Evolutionary conservation across 92 coral and sea anemone species (phyloP).

Genomic region (Galaxea fascicularis): DNA sequence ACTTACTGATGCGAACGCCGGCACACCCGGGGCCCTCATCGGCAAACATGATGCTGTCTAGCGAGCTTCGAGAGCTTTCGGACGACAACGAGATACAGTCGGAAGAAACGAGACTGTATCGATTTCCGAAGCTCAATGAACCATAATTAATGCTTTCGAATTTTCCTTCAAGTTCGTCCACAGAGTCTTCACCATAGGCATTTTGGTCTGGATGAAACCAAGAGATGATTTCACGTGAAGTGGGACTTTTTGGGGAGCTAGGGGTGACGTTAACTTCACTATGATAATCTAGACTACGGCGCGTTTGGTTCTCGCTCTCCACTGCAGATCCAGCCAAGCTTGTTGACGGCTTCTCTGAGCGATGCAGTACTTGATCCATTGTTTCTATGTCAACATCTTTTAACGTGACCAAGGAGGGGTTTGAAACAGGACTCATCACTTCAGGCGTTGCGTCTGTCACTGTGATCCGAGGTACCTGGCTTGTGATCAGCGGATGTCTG

Average conservation of each 20-base stretch:
- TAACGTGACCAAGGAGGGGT: constrained; percentile 35
- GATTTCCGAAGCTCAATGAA: constrained; percentile 85
- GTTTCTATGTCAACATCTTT: constrained; percentile 31
- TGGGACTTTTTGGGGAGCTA: constrained; percentile 42
- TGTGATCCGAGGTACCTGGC: constrained; percentile 65
- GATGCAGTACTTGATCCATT: constrained; percentile 28
- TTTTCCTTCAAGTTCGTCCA: constrained; percentile 60
- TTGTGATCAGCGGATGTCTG: constrained; percentile 30
- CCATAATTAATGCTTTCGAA: constrained; percentile 73
- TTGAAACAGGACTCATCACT: constrained; percentile 60
- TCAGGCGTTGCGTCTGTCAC: constrained; percentile 79
- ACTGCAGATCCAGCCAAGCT: neutral
- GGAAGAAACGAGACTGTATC: constrained; percentile 98
- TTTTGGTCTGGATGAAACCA: constrained; percentile 36
- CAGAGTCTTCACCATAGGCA: constrained; percentile 41
- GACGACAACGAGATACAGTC: constrained; percentile 97
- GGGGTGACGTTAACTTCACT: neutral
- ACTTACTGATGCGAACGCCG: neutral
- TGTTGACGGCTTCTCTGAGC: constrained; percentile 1
- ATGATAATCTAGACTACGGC: neutral
- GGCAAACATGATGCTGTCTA: constrained; percentile 72
- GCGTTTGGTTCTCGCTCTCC: neutral
- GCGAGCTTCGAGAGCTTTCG: constrained; percentile 86
- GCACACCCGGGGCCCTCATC: constrained; percentile 63
- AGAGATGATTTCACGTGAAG: constrained; percentile 32